Base-by-base conservation (phyloP, 2,113 vertebrate genomes). In the Lepus europaeus region DNA sequence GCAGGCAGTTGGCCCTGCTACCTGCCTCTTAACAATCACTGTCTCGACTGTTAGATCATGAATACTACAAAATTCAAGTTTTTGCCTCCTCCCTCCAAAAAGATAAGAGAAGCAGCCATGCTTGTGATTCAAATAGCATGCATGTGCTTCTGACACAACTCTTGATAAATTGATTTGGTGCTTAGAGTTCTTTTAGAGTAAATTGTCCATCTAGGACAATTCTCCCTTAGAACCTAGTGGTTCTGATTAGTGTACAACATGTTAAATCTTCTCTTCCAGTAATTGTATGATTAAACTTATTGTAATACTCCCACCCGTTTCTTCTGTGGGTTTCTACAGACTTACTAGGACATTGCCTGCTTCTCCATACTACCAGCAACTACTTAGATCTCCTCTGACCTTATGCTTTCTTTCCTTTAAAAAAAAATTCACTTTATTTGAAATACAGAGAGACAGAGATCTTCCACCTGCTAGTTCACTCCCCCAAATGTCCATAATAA, bases 101-200 rank as follows among this genome's bases (percentile, higher is more conserved):
- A 69, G 31, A 63, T n/a, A n/a, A 20, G 19, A 80, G 27, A 13
- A 74, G 29, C 53, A 73, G 25, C 7, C 66, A 45, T 45, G 7
- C 45, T 7, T 45, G 45, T 45, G 45, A 45, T 45, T 45, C 45
- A 45, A 45, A 45, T 45, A 45, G 45, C 45, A n/a, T 9, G 6
- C n/a, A 63, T 29, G 51, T 87, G 69, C 33, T 90, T 93, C 56
- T 78, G 61, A 87, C 12, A 89, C 27, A 59, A 61, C 36, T 80
- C 20, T 51, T 74, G 31, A 73, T 85, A 79, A 78, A 70, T 45
- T 53, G 39, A 9, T 79, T 74, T 11, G 66, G 66, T n/a, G 66
- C 64, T 79, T 10, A 53, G 31, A 29, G 23, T 73, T 74, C 56
- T 74, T 49, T 27, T 27, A 53, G 69, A 70, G 33, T 9, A 53